Base-by-base conservation (phyloP, 2,888 invertebrate species). In the Eristalis arbustorum region DNA sequence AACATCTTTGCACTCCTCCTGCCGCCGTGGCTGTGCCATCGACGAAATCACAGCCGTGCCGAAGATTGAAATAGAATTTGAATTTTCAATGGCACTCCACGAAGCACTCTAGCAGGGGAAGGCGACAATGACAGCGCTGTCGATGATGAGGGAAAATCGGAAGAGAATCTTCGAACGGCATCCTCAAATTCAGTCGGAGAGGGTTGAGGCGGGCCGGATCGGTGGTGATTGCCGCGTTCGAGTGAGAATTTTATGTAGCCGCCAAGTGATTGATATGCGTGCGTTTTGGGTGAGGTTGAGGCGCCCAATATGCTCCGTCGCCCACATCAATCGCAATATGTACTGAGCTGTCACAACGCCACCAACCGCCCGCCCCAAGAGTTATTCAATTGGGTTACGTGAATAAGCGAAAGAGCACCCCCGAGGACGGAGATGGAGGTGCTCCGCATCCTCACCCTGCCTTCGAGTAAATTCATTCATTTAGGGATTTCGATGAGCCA, bases 231-330 rank as follows among this genome's bases (percentile, higher is more conserved):
- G 75, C 72, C 80, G 67, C 80, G 56, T 75, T 68, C n/a, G 31
- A 40, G 31, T 13, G 42, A 80, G 63, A 42, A 63, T 80, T 72
- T 72, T 63, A 80, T 72, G 62, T 68, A 72, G 84, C 80, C 75
- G 63, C 80, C 75, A 63, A 68, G 84, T 80, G 80, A 80, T 72
- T 84, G 80, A 80, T 80, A 84, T 80, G 84, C 72, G 61, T 84
- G 67, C 76, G 75, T 67, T 64, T 76, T 57, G 28, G 56, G n/a
- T 61, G 42, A 49, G 40, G n/a, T 18, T 8, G 49, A 49, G 63
- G 49, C 61, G 56, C 34, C 4, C 64, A 72, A 67, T 49, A 67
- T 64, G 18, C 23, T 57, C n/a, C 68, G 6, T 1, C 11, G 40
- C 13, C 13, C 31, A 56, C 31, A 31, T 25, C 63, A 59, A 37